A percentile compares a stretch with the other conserved stretches of the same genome.
Evolutionary conservation across 2,888 invertebrate species (phyloP).

Genomic region (Rhingia campestris): DNA sequence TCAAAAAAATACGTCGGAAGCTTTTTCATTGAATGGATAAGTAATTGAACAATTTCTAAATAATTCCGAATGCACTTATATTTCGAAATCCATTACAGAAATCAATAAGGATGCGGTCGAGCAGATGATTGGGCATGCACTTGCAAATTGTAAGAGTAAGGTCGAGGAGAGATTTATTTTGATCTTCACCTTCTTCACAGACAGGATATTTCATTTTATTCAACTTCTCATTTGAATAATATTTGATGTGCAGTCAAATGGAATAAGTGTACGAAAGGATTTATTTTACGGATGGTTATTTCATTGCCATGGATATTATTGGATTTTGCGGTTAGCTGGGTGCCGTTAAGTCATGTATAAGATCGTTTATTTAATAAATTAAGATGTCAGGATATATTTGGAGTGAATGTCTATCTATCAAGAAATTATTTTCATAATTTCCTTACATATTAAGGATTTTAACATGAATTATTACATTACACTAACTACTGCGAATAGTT

Average conservation of each 20-base stretch:
- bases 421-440: no score
- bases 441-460: no score
- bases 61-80: conserved; percentile 43
- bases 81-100: conserved; percentile 61
- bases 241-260: conserved; percentile 41
- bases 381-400: neutral
- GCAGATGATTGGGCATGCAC: conserved; percentile 66
- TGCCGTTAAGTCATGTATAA: neutral
- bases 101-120: conserved; percentile 57
- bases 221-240: conserved; percentile 62
- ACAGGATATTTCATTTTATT: conserved; percentile 44
- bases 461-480: no score
- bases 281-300: conserved; percentile 29
- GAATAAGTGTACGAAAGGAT: conserved; percentile 61
- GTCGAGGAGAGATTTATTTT: conserved; percentile 37
- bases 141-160: conserved; percentile 31
- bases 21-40: no score
- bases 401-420: no score
- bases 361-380: neutral
- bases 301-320: conserved; percentile 38
- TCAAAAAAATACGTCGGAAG: no score
- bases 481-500: no score
- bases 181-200: neutral
- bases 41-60: neutral
- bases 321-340: conserved; percentile 18